Conservation (phyloP, 2,113 vertebrate species). For the Grammatotria lemairii region DNA sequence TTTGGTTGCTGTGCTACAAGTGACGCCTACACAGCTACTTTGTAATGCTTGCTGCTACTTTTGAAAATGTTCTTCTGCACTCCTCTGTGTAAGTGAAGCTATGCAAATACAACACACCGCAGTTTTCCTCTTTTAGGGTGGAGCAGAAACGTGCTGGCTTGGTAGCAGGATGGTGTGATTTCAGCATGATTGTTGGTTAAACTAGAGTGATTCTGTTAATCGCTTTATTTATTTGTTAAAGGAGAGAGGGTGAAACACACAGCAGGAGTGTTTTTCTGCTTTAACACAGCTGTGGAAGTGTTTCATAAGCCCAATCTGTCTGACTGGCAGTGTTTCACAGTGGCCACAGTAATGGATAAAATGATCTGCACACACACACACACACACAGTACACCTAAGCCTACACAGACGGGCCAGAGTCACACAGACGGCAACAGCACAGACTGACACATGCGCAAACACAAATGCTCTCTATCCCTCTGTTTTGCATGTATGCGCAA, state of each 20-base stretch:
- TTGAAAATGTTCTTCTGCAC: not conserved
- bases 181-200: not conserved
- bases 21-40: constrained; percentile 3
- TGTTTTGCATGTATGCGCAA: not conserved
- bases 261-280: not conserved
- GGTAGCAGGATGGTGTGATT: not conserved
- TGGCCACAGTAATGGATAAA: constrained; percentile 4
- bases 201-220: not conserved
- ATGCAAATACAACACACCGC: not conserved
- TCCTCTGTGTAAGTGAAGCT: not conserved
- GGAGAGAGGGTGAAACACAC: not conserved
- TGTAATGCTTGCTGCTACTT: not conserved
- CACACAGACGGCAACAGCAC: not conserved
- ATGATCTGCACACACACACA: not conserved
- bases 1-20: constrained; percentile 25
- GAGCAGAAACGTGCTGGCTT: not conserved
- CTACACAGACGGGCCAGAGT: not conserved
- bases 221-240: not conserved
- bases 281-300: constrained; percentile 9
- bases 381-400: not conserved
- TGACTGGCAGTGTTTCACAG: not conserved
- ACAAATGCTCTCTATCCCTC: not conserved
- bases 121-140: not conserved
- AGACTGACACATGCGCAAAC: not conserved
- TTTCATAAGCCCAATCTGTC: constrained; percentile 26